Evolutionary conservation across 1,140 invertebrate species (phyloP), one percentile per base, ranked within the genome.

Genomic region (Polypedilum pembai): DNA sequence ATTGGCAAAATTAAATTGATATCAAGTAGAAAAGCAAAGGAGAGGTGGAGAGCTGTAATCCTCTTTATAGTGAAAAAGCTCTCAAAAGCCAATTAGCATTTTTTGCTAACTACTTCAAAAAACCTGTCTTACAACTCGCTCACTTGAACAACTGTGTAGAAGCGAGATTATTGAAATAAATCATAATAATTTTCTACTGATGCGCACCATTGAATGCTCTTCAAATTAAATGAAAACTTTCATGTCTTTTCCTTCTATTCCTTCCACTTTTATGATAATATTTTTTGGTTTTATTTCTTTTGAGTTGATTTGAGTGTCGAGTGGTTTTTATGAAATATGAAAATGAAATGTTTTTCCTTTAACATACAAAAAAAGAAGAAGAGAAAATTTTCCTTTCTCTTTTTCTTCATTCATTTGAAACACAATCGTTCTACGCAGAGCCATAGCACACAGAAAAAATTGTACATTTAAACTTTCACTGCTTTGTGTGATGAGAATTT

Each of bases 401-500:
- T 5, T 33, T 33, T 33, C 5, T 33, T 33, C 24, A 33, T 33
- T 33, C 5, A 33, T 33, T 33, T 5, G n/a, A 56, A 12, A 56
- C 12, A 56, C 12, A 56, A 56, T 15, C 12, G 10, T 56, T 56
- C 45, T 56, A 56, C 45, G 45, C 45, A 56, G 45, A 56, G 24
- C 24, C 24, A 33, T 15, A 56, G 45, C 12, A 56, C 10, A 12
- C 24, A 15, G n/a, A 56, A 56, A 56, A 56, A 56, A 56, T 56
- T 56, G 45, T 56, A 56, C 45, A 56, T 56, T 56, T 56, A 56
- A 56, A 56, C 45, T 56, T 56, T 56, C 45, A 56, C 45, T 56
- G 45, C 45, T 56, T 56, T 56, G 45, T 56, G 45, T 56, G 45
- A 56, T 56, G 45, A 56, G 45, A 56, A 56, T 56, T 56, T 56